A percentile compares a stretch with the other conserved stretches of the same genome.
These are phyloP conservation scores for Megaustenia siamemsis DNA, from an alignment of 2,888 invertebrate species.

Conservation along the genomic window DNA sequence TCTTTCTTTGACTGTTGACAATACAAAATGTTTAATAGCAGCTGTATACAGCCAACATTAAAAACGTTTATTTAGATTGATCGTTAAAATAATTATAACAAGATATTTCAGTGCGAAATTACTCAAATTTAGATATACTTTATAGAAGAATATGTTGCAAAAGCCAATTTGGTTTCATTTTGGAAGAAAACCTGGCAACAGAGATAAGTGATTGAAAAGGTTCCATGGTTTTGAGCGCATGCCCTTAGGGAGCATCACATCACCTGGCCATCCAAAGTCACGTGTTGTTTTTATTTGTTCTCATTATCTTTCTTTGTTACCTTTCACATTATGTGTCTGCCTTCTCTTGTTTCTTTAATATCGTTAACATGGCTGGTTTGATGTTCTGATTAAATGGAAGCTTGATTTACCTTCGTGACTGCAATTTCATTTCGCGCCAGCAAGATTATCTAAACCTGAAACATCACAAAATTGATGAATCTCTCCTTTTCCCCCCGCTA, in stretches of 20 bases:
- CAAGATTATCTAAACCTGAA: conserved; percentile 39
- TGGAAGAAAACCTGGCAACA: conserved; percentile 1
- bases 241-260: background rate
- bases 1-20: background rate
- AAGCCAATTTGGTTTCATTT: background rate
- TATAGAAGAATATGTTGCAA: too few species aligned
- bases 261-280: background rate
- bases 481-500: conserved; percentile 14
- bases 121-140: too few species aligned
- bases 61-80: too few species aligned
- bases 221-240: background rate
- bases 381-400: conserved; percentile 49
- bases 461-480: conserved; percentile 43
- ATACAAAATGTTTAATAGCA: too few species aligned
- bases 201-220: conserved; percentile 15
- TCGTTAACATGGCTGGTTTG: conserved; percentile 44
- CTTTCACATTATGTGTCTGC: background rate
- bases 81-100: too few species aligned
- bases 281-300: conserved; percentile 22
- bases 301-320: conserved; percentile 27
- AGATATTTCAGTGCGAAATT: too few species aligned
- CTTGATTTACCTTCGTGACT: conserved; percentile 48
- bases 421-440: conserved; percentile 47
- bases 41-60: too few species aligned
- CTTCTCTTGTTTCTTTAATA: conserved; percentile 39